A percentile compares a stretch with the other conserved stretches of the same genome.
Evolutionary conservation across 2,888 invertebrate species (phyloP).

Genomic region (Cephus pulcher): DNA sequence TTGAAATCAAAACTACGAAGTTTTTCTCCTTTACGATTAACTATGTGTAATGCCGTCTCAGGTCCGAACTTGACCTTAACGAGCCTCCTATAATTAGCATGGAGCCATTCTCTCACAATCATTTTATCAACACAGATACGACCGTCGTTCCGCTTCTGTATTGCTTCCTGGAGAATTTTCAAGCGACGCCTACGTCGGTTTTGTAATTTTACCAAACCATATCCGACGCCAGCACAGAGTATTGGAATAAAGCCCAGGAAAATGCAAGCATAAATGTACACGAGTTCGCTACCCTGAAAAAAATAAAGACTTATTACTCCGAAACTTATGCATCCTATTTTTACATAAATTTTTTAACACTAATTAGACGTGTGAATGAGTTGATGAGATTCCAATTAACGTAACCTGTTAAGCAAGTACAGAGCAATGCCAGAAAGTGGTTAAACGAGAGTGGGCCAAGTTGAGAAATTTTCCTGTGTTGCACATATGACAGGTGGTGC

Average conservation of each 20-base stretch:
- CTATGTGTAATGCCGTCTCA: conserved; percentile 86
- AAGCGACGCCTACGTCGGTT: conserved; percentile 84
- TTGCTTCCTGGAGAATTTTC: conserved; percentile 85
- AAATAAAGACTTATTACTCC: conserved; percentile 30
- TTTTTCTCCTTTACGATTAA: conserved; percentile 93
- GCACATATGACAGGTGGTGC: not conserved
- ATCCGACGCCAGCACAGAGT: conserved; percentile 90
- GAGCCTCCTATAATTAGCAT: conserved; percentile 88
- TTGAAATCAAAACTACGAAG: conserved; percentile 84
- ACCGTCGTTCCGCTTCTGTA: conserved; percentile 69
- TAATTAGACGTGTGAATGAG: not conserved
- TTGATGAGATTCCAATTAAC: not conserved
- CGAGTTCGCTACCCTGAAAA: conserved; percentile 90
- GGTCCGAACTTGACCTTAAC: conserved; percentile 93
- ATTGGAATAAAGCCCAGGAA: conserved; percentile 94
- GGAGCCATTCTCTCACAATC: conserved; percentile 94
- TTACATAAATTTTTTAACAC: not conserved
- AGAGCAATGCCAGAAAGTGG: not conserved
- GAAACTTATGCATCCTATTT: not conserved
- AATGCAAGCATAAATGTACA: conserved; percentile 96
- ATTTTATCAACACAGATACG: conserved; percentile 88
- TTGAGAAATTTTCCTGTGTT: not conserved
- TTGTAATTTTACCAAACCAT: conserved; percentile 92
- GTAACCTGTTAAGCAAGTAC: not conserved
- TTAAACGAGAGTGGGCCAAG: not conserved